These are phyloP conservation scores for Silurus glanis DNA, from an alignment of 2,113 vertebrate species.

Conservation along the genomic window DNA sequence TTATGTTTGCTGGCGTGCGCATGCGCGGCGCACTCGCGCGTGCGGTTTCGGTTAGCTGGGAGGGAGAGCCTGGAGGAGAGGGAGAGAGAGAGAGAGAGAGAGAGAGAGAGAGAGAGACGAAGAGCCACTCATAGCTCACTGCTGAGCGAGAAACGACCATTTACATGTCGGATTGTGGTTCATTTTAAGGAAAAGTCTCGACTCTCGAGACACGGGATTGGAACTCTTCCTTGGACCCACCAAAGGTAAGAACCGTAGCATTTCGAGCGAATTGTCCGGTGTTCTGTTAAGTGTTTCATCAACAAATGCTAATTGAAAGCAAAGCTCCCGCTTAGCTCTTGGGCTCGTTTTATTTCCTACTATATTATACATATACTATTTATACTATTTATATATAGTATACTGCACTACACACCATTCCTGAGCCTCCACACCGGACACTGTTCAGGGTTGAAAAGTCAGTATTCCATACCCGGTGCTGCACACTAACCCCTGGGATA, in stretches of 20 bases:
- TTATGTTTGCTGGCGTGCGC: conserved; percentile 48
- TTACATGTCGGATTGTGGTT: conserved; percentile 55
- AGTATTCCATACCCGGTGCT: neutral
- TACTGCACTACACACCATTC: neutral
- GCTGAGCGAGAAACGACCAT: conserved; percentile 44
- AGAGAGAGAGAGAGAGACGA: conserved; percentile 33
- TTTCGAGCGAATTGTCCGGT: neutral
- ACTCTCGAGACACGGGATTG: conserved; percentile 32
- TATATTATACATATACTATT: too few relatives aligned
- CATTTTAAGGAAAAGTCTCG: conserved; percentile 53
- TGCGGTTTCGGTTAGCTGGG: conserved; percentile 73
- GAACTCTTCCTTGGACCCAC: conserved; percentile 43
- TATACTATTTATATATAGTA: too few relatives aligned
- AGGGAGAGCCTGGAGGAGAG: conserved; percentile 14
- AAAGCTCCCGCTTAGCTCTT: conserved; percentile 5
- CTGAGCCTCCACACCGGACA: neutral
- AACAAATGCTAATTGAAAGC: conserved; percentile 59
- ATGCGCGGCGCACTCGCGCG: conserved; percentile 62
- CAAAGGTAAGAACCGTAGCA: conserved; percentile 53
- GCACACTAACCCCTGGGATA: neutral
- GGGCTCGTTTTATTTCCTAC: neutral
- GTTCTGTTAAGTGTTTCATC: conserved; percentile 60
- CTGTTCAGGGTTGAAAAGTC: neutral
- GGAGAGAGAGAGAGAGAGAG: conserved; percentile 43
- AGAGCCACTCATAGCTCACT: neutral